Conservation (phyloP, 2,888 invertebrate genomes). For the Tridacna gigas region DNA sequence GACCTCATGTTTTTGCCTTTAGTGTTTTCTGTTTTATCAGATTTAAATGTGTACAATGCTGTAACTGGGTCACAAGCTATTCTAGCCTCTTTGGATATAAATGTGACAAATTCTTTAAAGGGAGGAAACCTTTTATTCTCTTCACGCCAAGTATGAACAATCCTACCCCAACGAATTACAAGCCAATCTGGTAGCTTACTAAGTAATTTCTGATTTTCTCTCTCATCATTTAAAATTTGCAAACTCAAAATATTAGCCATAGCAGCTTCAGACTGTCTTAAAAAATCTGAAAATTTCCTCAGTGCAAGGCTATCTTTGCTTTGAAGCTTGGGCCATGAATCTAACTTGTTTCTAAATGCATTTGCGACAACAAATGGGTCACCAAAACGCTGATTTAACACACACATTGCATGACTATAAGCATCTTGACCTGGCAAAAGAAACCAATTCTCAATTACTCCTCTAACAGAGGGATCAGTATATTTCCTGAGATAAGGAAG, state of each 20-base stretch:
- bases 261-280: slow-evolving; percentile 52
- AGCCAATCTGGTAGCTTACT: slow-evolving; percentile 60
- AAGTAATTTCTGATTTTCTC: slow-evolving; percentile 60
- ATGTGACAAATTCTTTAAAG: slow-evolving; percentile 48
- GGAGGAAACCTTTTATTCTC: slow-evolving; percentile 33
- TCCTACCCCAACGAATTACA: slow-evolving; percentile 38
- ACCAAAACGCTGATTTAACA: slow-evolving; percentile 60
- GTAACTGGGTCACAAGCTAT: slow-evolving; percentile 62
- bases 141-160: slow-evolving; percentile 28
- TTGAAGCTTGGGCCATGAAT: slow-evolving; percentile 57
- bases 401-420: slow-evolving; percentile 43
- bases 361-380: slow-evolving; percentile 53
- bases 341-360: slow-evolving; percentile 59
- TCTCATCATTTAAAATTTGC: slow-evolving; percentile 44
- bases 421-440: slow-evolving; percentile 36
- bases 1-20: too few relatives aligned
- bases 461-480: slow-evolving; percentile 20
- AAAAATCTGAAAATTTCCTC: slow-evolving; percentile 51
- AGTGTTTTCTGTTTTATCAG: too few relatives aligned
- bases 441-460: slow-evolving; percentile 43
- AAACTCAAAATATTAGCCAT: slow-evolving; percentile 38
- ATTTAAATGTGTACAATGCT: slow-evolving; percentile 36
- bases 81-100: slow-evolving; percentile 54
- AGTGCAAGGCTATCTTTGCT: slow-evolving; percentile 36
- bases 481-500: slow-evolving; percentile 53